These are phyloP conservation scores for Phoxinus dragarum DNA, from an alignment of 2,797 vertebrate genomes.

Conservation along the genomic window DNA sequence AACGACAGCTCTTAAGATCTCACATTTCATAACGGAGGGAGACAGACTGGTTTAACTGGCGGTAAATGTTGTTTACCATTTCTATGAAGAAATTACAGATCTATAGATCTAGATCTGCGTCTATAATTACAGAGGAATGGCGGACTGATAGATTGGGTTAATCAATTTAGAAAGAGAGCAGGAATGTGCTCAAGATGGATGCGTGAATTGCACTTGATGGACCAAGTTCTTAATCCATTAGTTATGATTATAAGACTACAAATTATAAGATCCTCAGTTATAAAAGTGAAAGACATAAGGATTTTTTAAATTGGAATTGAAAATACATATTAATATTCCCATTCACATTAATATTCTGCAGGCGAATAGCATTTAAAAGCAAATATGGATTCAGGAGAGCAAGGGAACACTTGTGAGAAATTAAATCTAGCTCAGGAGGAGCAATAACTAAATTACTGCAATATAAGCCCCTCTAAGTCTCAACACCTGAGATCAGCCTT, in stretches of 20 bases:
- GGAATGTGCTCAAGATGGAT: slow-evolving; percentile 55
- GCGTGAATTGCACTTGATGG: slow-evolving; percentile 46
- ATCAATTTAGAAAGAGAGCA: slow-evolving; percentile 61
- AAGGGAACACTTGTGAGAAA: slow-evolving; percentile 35
- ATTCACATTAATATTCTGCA: slow-evolving; percentile 50
- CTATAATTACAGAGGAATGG: slow-evolving; percentile 54
- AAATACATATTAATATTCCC: slow-evolving; percentile 33
- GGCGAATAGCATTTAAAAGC: slow-evolving; percentile 49
- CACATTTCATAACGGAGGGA: slow-evolving; percentile 60
- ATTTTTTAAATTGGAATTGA: slow-evolving; percentile 47
- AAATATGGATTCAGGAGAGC: slow-evolving; percentile 47
- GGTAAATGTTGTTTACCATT: slow-evolving; percentile 71
- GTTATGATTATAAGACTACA: slow-evolving; percentile 65
- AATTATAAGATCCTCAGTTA: slow-evolving; percentile 57
- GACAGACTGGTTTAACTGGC: slow-evolving; percentile 69
- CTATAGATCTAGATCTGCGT: slow-evolving; percentile 48
- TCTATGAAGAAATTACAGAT: slow-evolving; percentile 61
- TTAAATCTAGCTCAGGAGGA: slow-evolving; percentile 49
- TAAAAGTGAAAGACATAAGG: slow-evolving; percentile 52
- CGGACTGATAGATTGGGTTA: slow-evolving; percentile 54
- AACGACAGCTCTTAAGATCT: slow-evolving; percentile 70
- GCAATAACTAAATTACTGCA: slow-evolving; percentile 51
- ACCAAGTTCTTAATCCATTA: slow-evolving; percentile 58
- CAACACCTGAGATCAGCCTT: slow-evolving; percentile 37
- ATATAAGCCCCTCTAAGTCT: slow-evolving; percentile 42